Percentiles rank a stretch among this genome's conserved stretches.
These are phyloP conservation scores for Ibycter americanus DNA, from an alignment of 2,797 vertebrate species.

Conservation along the genomic window DNA sequence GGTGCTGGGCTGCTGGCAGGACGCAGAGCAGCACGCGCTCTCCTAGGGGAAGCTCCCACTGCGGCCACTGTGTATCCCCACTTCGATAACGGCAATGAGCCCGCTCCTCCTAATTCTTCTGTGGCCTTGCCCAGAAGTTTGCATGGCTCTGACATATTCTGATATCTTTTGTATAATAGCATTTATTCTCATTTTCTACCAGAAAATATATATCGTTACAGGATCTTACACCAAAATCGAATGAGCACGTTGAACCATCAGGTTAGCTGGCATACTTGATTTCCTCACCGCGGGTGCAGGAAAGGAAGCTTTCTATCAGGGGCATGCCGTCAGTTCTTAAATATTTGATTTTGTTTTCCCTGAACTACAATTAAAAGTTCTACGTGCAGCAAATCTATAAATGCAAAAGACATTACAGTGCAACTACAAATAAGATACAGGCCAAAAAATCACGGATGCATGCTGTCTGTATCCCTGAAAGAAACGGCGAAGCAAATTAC, in stretches of 20 bases:
- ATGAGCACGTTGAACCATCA: background rate
- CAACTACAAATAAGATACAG: background rate
- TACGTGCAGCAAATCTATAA: background rate
- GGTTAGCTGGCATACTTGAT: background rate
- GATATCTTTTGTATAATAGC: background rate
- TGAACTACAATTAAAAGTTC: background rate
- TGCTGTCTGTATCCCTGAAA: background rate
- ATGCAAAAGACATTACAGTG: background rate
- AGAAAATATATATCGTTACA: background rate
- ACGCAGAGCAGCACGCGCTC: rapidly evolving
- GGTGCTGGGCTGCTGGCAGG: background rate
- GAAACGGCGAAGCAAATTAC: background rate
- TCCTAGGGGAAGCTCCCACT: background rate
- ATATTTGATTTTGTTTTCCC: background rate
- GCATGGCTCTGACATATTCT: background rate
- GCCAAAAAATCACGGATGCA: background rate
- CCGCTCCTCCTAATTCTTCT: background rate
- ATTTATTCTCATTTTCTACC: background rate
- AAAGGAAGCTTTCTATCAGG: background rate
- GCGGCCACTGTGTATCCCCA: background rate
- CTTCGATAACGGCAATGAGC: background rate
- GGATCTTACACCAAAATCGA: background rate
- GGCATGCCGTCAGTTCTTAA: background rate
- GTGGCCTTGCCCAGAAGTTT: background rate
- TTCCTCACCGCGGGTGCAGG: background rate